Evolutionary conservation across 2,888 invertebrate species (phyloP), one percentile per base, ranked within the genome.

Genomic region (Sarcophaga carnaria): DNA sequence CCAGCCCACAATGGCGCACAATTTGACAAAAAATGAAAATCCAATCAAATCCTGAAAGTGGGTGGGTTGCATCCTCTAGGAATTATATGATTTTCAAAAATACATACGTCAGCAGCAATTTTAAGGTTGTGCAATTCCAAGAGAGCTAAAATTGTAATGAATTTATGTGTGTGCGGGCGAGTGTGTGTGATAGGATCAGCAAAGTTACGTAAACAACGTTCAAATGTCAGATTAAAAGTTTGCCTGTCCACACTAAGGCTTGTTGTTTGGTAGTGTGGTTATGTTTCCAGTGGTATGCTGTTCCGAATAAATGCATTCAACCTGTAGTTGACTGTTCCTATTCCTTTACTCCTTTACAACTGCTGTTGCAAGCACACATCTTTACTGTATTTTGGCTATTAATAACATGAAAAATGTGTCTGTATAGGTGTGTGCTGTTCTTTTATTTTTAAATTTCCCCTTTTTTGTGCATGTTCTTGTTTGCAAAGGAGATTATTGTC

Each of bases 191-290:
- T 82, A 79, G 79, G 81, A 64, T 84, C 67, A 71, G 22, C 72
- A 66, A 76, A 78, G 70, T 87, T 87, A 80, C 62, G 71, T 75
- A 84, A 82, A 87, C 71, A 84, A 76, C 63, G 64, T 79, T 81
- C 77, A 76, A 81, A 87, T 81, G 87, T 67, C 84, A 84, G 63
- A 49, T 67, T 67, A 12, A 11, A 49, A 3, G 11, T 49, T 63
- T 67, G 27, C 27, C 25, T 12, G 62, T 62, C 59, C 22, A 59
- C 60, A 17, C 37, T 54, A 54, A 20, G 37, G n/a, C 54, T n/a
- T 54, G 62, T 70, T 74, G 47, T 76, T 8, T 10, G 37, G 8
- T 37, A 10, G 37, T 37, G 37, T 66, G 45, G 66, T 54, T 54
- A 54, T 54, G 3, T 1, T 14, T 25, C 76, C 54, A 64, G 64